Evolutionary conservation across 2,888 invertebrate species (phyloP), one percentile per base, ranked within the genome.

Genomic region (Melipona beecheii): DNA sequence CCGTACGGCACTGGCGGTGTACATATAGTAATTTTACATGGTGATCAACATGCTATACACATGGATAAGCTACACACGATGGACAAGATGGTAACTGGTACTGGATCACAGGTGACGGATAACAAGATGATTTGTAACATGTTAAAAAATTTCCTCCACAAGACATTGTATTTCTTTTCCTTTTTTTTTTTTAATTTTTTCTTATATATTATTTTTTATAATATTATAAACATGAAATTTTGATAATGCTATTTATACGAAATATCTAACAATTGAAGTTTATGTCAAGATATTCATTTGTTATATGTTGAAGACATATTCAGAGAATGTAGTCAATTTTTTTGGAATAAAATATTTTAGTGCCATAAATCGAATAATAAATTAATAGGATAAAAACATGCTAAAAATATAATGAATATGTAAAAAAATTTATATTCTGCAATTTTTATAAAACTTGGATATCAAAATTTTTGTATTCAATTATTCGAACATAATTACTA

Each of bases 101-200:
- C 94, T 95, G 80, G 9, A 64, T 56, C 49, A 54, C 13, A 24
- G 76, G 52, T 27, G 76, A 62, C 21, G 93, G 92, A 86, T 94
- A 95, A 83, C 94, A 94, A 87, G 95, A 95, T 27, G 93, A 86
- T 78, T 86, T 74, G 11, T 84, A 76, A 64, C 78, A 82, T 60
- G 73, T 75, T 31, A 83, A 73, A 5, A 83, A 69, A 60, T 72
- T 78, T 81, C 82, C 68, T 62, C 73, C 78, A 72, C 90, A 90
- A 69, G 89, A 85, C 89, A 90, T 89, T 36, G 3, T 71, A 17
- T 17, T 36, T 70, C 73, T 79, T 74, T 17, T 64, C 43, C 36
- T 68, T n/a, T 58, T 36, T 24, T 21, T 36, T 64, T 77, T 69
- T 15, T 36, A 72, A 13, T 21, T 81, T 83, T 79, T 21, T 71